Percentiles rank a stretch among this genome's conserved stretches.
Conservation (phyloP, 2,797 vertebrate species). For the Labeo calbasu region DNA sequence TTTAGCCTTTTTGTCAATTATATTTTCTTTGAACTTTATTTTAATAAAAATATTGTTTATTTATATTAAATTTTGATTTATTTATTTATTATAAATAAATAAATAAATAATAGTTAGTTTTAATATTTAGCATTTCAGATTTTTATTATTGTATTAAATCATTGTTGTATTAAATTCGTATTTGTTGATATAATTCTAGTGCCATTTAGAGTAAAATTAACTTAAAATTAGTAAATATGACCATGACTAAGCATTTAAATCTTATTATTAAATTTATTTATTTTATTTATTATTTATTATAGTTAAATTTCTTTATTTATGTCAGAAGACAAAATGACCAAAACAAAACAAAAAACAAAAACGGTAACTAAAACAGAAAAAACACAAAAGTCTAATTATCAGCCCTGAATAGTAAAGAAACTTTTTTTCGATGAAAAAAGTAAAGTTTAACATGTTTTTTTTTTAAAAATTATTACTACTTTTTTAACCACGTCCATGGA, state of each 20-base stretch:
- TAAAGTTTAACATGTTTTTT: background rate
- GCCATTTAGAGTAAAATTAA: background rate
- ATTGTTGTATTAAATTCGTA: background rate
- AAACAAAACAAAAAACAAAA: background rate
- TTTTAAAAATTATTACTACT: background rate
- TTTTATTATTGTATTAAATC: background rate
- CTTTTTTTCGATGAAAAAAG: background rate
- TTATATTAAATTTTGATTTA: too few relatives aligned
- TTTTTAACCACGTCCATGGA: slow-evolving; percentile 2
- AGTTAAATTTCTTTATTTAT: too few relatives aligned
- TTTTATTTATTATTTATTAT: too few relatives aligned
- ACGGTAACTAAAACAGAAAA: background rate
- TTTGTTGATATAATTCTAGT: background rate
- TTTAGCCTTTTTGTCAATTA: too few relatives aligned
- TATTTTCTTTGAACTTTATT: too few relatives aligned
- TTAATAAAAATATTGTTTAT: too few relatives aligned
- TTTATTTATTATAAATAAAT: too few relatives aligned
- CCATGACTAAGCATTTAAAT: background rate
- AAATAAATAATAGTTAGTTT: background rate
- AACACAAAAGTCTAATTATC: background rate
- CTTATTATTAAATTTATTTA: background rate
- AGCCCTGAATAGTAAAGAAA: background rate
- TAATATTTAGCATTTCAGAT: background rate
- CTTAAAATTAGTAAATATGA: background rate
- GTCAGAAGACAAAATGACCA: too few relatives aligned